Percentiles rank a stretch among this genome's conserved stretches.
These are phyloP conservation scores for Polypedilum pembai DNA, from an alignment of 1,140 invertebrate genomes.

Conservation along the genomic window DNA sequence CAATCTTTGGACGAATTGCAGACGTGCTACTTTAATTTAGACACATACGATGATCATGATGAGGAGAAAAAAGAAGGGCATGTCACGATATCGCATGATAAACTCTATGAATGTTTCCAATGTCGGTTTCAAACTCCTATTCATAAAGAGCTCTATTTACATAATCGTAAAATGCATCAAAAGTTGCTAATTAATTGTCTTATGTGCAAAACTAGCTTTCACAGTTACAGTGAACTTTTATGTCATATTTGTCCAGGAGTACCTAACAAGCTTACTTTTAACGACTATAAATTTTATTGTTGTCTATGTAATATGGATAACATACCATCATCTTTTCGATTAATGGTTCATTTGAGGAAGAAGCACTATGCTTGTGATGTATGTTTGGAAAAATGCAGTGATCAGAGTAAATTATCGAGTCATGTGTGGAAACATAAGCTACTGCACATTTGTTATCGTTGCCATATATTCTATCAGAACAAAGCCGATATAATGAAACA, in stretches of 20 bases:
- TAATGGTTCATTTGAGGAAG: conserved; percentile 78
- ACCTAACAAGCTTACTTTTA: conserved; percentile 53
- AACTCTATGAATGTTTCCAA: conserved; percentile 73
- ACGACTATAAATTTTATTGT: conserved; percentile 54
- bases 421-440: conserved; percentile 85
- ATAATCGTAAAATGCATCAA: conserved; percentile 75
- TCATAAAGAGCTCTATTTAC: conserved; percentile 74
- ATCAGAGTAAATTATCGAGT: conserved; percentile 62
- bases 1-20: conserved; percentile 54
- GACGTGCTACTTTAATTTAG: conserved; percentile 59
- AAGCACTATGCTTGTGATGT: conserved; percentile 76
- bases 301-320: conserved; percentile 63
- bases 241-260: conserved; percentile 75
- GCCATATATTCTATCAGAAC: conserved; percentile 74
- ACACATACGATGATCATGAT: conserved; percentile 55
- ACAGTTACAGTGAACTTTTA: conserved; percentile 73
- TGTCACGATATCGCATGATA: conserved; percentile 39
- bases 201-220: conserved; percentile 79
- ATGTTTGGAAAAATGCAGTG: conserved; percentile 68
- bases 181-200: conserved; percentile 69
- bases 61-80: conserved; percentile 39
- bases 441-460: conserved; percentile 75
- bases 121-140: conserved; percentile 65
- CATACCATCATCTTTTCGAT: conserved; percentile 71
- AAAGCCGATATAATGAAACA: conserved; percentile 80